Conservation (phyloP, 2,113 vertebrate species). For the Misgurnus anguillicaudatus region DNA sequence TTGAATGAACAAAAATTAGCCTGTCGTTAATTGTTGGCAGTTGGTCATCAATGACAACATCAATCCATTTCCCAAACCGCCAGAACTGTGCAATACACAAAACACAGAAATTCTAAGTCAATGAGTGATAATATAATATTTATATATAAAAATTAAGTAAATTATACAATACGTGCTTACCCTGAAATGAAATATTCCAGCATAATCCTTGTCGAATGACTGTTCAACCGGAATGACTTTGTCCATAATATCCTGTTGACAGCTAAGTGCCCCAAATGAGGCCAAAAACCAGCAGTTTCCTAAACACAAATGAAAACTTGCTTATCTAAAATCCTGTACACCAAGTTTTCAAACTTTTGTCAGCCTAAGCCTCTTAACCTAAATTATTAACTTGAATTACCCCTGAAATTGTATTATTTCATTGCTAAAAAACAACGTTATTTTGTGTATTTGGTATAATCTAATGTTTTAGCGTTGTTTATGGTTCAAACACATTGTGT, state of each 20-base stretch:
- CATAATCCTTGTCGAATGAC: conserved; percentile 65
- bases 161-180: conserved; percentile 53
- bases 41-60: conserved; percentile 38
- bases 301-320: conserved; percentile 38
- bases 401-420: too few species aligned
- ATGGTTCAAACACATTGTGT: too few species aligned
- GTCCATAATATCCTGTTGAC: conserved; percentile 51
- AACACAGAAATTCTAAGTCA: not conserved
- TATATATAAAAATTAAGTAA: not conserved
- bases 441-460: too few species aligned
- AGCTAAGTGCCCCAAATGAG: conserved; percentile 72
- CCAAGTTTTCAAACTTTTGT: too few species aligned
- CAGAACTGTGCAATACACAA: conserved; percentile 13
- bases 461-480: too few species aligned
- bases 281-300: conserved; percentile 78
- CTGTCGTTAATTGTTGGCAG: conserved; percentile 18
- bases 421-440: too few species aligned
- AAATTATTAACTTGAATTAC: too few species aligned
- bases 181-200: conserved; percentile 77
- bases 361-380: too few species aligned
- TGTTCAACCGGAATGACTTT: conserved; percentile 67
- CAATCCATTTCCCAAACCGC: conserved; percentile 39
- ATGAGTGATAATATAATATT: not conserved
- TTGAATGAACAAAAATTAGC: conserved; percentile 31
- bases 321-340: not conserved